Conservation (phyloP, 2,888 invertebrate species). For the Catocala nupta region DNA sequence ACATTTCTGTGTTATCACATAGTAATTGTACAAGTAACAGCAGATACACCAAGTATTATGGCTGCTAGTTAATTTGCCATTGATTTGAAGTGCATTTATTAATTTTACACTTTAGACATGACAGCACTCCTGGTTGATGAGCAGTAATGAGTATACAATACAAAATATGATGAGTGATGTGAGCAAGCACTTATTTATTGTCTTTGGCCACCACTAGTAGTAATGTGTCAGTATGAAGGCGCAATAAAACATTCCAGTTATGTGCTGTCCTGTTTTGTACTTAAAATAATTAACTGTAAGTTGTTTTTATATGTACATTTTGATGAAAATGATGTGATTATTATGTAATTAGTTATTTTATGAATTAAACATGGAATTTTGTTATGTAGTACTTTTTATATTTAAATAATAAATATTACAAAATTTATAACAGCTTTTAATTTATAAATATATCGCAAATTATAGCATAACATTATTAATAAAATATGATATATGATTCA, state of each 20-base stretch:
- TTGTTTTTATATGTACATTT: constrained; percentile 82
- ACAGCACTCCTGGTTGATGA: constrained; percentile 69
- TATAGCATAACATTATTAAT: too few relatives aligned
- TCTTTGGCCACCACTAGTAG: constrained; percentile 57
- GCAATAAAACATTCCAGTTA: constrained; percentile 79
- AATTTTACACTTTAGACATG: constrained; percentile 70
- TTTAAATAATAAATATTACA: constrained; percentile 75
- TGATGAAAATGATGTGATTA: constrained; percentile 76
- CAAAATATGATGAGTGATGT: constrained; percentile 1
- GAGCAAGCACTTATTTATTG: constrained; percentile 42
- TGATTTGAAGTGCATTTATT: constrained; percentile 75
- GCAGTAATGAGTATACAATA: constrained; percentile 11
- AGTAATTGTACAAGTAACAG: constrained; percentile 20
- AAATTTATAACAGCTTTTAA: constrained; percentile 49
- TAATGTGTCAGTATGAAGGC: constrained; percentile 43
- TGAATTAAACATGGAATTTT: constrained; percentile 62
- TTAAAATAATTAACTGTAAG: constrained; percentile 68
- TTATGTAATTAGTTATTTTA: constrained; percentile 63
- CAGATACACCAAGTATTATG: constrained; percentile 33
- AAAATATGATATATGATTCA: too few relatives aligned
- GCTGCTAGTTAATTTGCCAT: constrained; percentile 50
- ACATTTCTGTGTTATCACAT: constrained; percentile 16
- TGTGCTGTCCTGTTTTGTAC: constrained; percentile 84
- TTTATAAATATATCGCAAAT: constrained; percentile 8
- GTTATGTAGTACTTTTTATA: constrained; percentile 72